Evolutionary conservation across 2,113 vertebrate genomes (phyloP), one percentile per base, ranked within the genome.

Genomic region (Tringa solitaria): DNA sequence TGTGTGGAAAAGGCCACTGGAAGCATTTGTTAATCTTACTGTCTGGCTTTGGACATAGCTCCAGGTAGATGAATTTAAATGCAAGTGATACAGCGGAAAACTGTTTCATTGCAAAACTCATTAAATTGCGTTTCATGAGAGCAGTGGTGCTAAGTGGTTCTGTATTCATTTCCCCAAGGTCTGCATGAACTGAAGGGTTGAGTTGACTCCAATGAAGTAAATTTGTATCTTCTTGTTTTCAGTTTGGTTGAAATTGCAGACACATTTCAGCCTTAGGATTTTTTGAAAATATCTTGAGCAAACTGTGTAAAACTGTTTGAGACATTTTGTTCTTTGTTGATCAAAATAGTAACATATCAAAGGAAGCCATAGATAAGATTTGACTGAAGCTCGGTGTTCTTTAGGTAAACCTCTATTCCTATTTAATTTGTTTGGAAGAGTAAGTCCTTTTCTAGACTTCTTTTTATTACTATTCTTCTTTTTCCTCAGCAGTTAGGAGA

Each of bases 341-440:
- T 84, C 41, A 84, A 60, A 89, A 89, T 69, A 88, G 69, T 84
- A 96, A 89, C 50, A 82, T 91, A 90, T 80, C 84, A 88, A 95
- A 96, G 64, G 82, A 60, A 69, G 77, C 60, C 72, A 56, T 85
- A 48, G 59, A 67, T 84, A 50, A 93, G 70, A 79, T 89, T 91
- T 97, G 87, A 67, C 70, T 84, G 72, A 87, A 91, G 46, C 51
- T 83, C 69, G 80, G 22, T 85, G 67, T 51, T 76, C 16, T 93
- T 51, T 35, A 33, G 15, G n/a, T 94, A 92, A 69, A 93, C 63
- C 77, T 87, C 9, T 28, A 72, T 80, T 75, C 37, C 37, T 32
- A 0, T 70, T 69, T 75, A 24, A 74, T 89, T 84, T 68, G 14
- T 68, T 69, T 41, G 63, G 45, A 64, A 72, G 76, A 84, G 9